These are phyloP conservation scores for Yponomeuta sedellus DNA, from an alignment of 2,888 invertebrate genomes.

Conservation along the genomic window DNA sequence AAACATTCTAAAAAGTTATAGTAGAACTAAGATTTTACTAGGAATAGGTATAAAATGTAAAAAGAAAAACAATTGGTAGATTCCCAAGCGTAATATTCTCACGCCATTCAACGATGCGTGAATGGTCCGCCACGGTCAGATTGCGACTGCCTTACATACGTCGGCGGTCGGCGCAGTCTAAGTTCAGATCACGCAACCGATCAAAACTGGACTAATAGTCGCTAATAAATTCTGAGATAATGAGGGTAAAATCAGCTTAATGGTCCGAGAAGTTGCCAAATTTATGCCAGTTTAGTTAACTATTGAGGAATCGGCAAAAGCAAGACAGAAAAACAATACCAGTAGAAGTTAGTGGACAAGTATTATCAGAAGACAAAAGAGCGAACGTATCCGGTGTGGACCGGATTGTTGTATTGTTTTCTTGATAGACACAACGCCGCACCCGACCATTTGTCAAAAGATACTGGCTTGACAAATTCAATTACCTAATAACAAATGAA, in stretches of 20 bases:
- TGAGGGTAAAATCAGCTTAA: conserved; percentile 1
- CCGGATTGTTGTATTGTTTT: conserved; percentile 44
- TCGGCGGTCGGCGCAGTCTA: conserved; percentile 32
- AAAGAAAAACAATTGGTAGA: conserved; percentile 4
- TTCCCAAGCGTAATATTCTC: conserved; percentile 52
- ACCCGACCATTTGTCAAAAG: conserved; percentile 40
- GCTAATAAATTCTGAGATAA: conserved; percentile 8
- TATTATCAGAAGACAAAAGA: conserved; percentile 26
- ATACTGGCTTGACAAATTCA: conserved; percentile 40
- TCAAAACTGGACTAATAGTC: conserved; percentile 17
- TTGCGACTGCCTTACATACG: conserved; percentile 46
- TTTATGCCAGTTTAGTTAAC: not conserved
- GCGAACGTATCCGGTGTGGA: conserved; percentile 35
- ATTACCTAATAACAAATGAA: conserved; percentile 33
- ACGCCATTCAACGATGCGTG: conserved; percentile 63
- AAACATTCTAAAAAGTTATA: not conserved
- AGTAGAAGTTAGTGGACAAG: not conserved
- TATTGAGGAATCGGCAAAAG: not conserved
- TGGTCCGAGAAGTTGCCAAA: not conserved
- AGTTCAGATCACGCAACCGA: conserved; percentile 46
- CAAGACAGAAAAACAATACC: not conserved
- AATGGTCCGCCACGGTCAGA: conserved; percentile 60
- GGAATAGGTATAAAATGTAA: conserved; percentile 22
- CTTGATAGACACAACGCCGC: conserved; percentile 20
- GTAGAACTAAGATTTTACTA: not conserved